Evolutionary conservation across 92 coral and sea anemone species (phyloP).

Genomic region (Metridium senile): DNA sequence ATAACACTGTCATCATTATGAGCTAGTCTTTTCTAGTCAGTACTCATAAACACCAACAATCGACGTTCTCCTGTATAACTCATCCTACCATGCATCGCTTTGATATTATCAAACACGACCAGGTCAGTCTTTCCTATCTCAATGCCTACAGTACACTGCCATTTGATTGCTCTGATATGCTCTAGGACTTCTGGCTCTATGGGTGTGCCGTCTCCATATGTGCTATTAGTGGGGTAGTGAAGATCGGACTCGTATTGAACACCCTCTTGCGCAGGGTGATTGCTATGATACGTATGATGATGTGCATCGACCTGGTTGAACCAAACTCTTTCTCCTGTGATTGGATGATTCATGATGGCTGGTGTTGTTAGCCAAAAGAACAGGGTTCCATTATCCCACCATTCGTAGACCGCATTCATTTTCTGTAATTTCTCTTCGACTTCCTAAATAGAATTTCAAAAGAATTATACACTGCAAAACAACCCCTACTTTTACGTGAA

Average conservation of each 20-base stretch:
- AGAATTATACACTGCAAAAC: too few species aligned
- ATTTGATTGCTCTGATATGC: constrained; percentile 61
- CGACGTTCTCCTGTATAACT: constrained; percentile 57
- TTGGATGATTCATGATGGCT: constrained; percentile 47
- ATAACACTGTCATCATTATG: not conserved
- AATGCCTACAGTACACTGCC: constrained; percentile 66
- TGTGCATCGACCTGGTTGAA: constrained; percentile 42
- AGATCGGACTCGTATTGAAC: constrained; percentile 33
- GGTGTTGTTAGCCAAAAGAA: constrained; percentile 40
- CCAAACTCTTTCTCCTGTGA: constrained; percentile 56
- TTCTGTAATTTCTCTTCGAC: constrained; percentile 42
- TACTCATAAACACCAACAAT: constrained; percentile 39
- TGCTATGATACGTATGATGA: constrained; percentile 33
- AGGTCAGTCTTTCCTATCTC: constrained; percentile 52
- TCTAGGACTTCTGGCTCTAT: constrained; percentile 61
- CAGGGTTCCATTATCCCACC: constrained; percentile 44
- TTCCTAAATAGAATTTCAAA: too few species aligned
- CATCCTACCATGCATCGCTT: constrained; percentile 58
- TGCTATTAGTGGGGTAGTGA: constrained; percentile 44
- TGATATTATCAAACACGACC: constrained; percentile 61
- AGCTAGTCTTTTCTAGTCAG: not conserved
- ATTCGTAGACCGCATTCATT: constrained; percentile 38
- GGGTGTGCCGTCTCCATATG: constrained; percentile 61
- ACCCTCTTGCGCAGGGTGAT: constrained; percentile 31
- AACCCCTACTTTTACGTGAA: too few species aligned